These are phyloP conservation scores for Anoplolepis gracilipes DNA, from an alignment of 1,140 invertebrate species.

Conservation along the genomic window DNA sequence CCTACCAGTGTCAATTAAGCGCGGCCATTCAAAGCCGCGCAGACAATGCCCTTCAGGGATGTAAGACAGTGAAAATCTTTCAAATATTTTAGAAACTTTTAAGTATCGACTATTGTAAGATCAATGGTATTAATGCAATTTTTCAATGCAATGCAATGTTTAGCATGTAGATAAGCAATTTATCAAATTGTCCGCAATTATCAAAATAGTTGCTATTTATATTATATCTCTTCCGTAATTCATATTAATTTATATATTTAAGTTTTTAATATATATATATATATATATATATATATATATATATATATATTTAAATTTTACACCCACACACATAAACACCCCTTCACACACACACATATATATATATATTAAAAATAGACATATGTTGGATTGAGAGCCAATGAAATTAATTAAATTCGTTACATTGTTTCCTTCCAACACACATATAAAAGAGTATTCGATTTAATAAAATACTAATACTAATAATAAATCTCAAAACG, in stretches of 20 bases:
- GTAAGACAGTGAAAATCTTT: slow-evolving; percentile 22
- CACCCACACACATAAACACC: no score
- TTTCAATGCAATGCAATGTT: no score
- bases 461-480: slow-evolving; percentile 26
- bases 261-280: background rate
- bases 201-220: background rate
- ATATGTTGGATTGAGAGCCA: background rate
- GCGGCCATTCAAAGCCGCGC: slow-evolving; percentile 14
- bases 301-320: no score
- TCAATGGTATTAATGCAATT: background rate
- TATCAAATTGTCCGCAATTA: background rate
- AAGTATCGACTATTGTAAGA: background rate
- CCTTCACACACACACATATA: no score
- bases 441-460: background rate
- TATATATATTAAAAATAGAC: no score
- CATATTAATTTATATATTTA: background rate
- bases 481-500: slow-evolving; percentile 22
- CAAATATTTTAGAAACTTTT: background rate
- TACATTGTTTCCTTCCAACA: background rate
- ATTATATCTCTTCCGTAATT: background rate
- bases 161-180: background rate
- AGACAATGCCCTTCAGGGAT: slow-evolving; percentile 33
- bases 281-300: background rate
- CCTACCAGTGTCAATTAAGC: slow-evolving; percentile 78
- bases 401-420: slow-evolving; percentile 31